Evolutionary conservation across 2,113 vertebrate genomes (phyloP).

Genomic region (Plecturocebus donacophilus): DNA sequence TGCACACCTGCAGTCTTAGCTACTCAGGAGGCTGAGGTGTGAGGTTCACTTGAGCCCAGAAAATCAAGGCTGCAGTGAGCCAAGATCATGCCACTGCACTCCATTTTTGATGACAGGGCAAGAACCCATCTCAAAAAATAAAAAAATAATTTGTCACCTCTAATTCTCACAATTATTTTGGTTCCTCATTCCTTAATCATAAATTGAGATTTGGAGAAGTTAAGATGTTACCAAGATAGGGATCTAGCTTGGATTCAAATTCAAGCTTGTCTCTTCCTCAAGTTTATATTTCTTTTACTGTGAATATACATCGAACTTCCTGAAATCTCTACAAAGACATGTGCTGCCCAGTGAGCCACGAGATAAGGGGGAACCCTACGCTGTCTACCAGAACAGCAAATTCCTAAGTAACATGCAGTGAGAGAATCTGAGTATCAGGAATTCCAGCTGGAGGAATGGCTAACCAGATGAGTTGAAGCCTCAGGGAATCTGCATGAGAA

Average conservation of each 20-base stretch:
- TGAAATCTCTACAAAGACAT: slow-evolving; percentile 45
- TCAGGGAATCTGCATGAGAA: slow-evolving; percentile 26
- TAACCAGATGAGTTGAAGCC: slow-evolving; percentile 48
- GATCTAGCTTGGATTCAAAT: not conserved
- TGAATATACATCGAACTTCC: not conserved
- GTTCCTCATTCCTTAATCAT: not conserved
- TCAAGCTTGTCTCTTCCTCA: not conserved
- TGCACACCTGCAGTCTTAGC: too few relatives aligned
- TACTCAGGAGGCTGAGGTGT: too few relatives aligned
- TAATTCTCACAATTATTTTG: not conserved
- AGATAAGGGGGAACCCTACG: slow-evolving; percentile 5
- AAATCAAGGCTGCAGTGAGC: too few relatives aligned
- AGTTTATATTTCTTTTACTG: not conserved
- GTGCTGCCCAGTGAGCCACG: slow-evolving; percentile 23
- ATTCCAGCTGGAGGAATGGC: slow-evolving; percentile 59
- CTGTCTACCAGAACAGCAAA: not conserved
- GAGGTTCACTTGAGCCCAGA: too few relatives aligned
- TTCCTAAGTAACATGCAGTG: slow-evolving; percentile 13
- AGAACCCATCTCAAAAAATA: too few relatives aligned
- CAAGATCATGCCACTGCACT: too few relatives aligned
- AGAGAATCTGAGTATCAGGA: slow-evolving; percentile 44
- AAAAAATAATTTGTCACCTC: not conserved
- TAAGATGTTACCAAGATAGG: not conserved
- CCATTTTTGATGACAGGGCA: too few relatives aligned
- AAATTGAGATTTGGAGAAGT: not conserved